These are phyloP conservation scores for Cyprinodon brontotheroides DNA, from an alignment of 2,113 vertebrate genomes.

Conservation along the genomic window DNA sequence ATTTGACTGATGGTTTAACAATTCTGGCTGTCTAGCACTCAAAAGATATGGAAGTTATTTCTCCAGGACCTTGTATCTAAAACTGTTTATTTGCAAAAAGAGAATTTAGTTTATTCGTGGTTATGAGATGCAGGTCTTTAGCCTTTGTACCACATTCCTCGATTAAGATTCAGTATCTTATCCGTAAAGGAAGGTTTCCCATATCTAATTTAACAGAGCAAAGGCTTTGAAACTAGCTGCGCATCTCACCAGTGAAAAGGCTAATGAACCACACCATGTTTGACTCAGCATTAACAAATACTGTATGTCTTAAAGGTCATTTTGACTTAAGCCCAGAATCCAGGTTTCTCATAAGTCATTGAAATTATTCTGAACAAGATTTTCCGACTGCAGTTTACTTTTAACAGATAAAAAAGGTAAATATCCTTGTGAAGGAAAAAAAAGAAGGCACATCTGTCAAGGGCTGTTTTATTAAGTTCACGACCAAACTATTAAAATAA, in stretches of 20 bases:
- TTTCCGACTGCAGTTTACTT: constrained; percentile 39
- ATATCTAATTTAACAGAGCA: no score
- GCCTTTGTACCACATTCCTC: no score
- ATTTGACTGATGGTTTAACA: no score
- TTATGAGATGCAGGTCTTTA: no score
- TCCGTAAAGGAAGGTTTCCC: no score
- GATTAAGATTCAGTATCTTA: no score
- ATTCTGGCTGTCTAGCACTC: no score
- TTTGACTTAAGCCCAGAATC: constrained; percentile 6
- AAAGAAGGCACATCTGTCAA: constrained; percentile 15
- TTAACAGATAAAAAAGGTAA: constrained; percentile 26
- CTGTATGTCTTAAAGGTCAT: constrained; percentile 1
- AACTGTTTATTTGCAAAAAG: no score
- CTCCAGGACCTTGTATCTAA: no score
- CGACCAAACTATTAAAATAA: constrained; percentile 15
- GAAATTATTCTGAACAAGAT: constrained; percentile 31
- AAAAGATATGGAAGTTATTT: no score
- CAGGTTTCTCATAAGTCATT: constrained; percentile 25
- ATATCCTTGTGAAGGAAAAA: constrained; percentile 4
- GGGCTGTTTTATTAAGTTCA: constrained; percentile 28
- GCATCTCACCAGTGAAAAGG: constrained; percentile 24
- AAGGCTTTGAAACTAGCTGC: constrained; percentile 10
- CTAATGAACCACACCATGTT: constrained; percentile 1
- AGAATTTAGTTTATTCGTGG: no score
- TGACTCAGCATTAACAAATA: constrained; percentile 34